A percentile compares a stretch with the other conserved stretches of the same genome.
Conservation (phyloP, 2,888 invertebrate genomes). For the Selenia dentaria region DNA sequence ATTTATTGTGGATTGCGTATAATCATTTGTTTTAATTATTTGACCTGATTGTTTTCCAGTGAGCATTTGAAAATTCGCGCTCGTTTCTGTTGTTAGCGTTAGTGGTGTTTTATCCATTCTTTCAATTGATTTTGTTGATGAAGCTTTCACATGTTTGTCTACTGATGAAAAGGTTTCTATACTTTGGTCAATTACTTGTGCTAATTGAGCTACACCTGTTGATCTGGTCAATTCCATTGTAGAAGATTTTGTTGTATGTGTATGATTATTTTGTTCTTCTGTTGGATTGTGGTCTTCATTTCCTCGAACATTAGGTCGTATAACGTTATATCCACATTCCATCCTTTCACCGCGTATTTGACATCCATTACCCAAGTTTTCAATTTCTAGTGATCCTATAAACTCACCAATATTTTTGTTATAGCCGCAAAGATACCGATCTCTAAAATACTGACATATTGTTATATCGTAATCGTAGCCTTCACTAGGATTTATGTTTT, state of each 20-base stretch:
- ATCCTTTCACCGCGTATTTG: constrained; percentile 54
- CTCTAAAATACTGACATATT: constrained; percentile 51
- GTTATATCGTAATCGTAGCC: constrained; percentile 58
- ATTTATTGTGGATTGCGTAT: neutral
- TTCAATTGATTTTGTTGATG: neutral
- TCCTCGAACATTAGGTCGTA: too few relatives aligned
- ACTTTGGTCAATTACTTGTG: neutral
- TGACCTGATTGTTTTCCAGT: neutral
- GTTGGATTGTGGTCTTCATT: too few relatives aligned
- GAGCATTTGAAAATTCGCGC: neutral
- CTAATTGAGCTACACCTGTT: neutral
- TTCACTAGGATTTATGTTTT: constrained; percentile 19
- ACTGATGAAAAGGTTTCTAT: too few relatives aligned
- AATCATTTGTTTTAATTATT: neutral
- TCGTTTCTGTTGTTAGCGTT: neutral
- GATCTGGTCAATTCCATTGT: neutral
- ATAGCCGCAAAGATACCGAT: constrained; percentile 67
- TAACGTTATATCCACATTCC: constrained; percentile 63
- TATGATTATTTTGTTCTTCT: too few relatives aligned
- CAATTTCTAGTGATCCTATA: constrained; percentile 31
- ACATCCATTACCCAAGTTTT: constrained; percentile 57
- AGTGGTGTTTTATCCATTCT: neutral
- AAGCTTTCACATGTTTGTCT: too few relatives aligned
- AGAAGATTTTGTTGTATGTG: neutral
- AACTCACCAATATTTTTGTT: constrained; percentile 54